Conservation (phyloP, 2,797 vertebrate species). For the Gymnoscopelus microlampas region DNA sequence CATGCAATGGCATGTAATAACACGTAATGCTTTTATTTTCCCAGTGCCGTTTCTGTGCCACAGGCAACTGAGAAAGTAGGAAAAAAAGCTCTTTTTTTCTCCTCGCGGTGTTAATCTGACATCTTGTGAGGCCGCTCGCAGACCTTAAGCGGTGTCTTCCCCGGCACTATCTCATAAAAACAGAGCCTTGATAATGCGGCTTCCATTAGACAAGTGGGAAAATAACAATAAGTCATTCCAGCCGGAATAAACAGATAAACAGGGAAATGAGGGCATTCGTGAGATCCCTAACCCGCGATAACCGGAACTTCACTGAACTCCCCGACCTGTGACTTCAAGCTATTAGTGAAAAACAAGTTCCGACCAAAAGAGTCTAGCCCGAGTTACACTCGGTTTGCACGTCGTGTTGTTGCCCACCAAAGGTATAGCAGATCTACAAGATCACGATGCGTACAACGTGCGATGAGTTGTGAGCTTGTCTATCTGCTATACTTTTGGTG, state of each 20-base stretch:
- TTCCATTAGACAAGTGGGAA: slow-evolving; percentile 59
- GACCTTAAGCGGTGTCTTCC: slow-evolving; percentile 64
- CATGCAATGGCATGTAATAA: slow-evolving; percentile 36
- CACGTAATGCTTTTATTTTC: slow-evolving; percentile 57
- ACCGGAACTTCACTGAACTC: slow-evolving; percentile 40
- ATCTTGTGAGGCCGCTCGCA: slow-evolving; percentile 58
- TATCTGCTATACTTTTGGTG: no score
- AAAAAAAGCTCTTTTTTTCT: slow-evolving; percentile 34
- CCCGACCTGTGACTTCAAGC: slow-evolving; percentile 45
- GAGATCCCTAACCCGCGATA: slow-evolving; percentile 59
- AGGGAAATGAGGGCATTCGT: slow-evolving; percentile 59
- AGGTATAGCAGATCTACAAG: no score
- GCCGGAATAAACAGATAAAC: slow-evolving; percentile 64
- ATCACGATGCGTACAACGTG: no score
- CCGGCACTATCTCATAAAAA: slow-evolving; percentile 69
- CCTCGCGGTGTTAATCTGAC: slow-evolving; percentile 63
- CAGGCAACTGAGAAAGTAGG: slow-evolving; percentile 1
- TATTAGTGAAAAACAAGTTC: slow-evolving; percentile 50
- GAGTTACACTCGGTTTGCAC: no score
- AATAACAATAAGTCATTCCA: slow-evolving; percentile 65
- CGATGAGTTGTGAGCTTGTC: no score
- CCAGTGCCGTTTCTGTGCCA: slow-evolving; percentile 28
- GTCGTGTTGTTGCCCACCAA: no score
- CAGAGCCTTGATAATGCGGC: slow-evolving; percentile 64
- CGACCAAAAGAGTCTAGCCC: slow-evolving; percentile 47